Conservation (phyloP, 2,113 vertebrate genomes). For the Lathamus discolor region DNA sequence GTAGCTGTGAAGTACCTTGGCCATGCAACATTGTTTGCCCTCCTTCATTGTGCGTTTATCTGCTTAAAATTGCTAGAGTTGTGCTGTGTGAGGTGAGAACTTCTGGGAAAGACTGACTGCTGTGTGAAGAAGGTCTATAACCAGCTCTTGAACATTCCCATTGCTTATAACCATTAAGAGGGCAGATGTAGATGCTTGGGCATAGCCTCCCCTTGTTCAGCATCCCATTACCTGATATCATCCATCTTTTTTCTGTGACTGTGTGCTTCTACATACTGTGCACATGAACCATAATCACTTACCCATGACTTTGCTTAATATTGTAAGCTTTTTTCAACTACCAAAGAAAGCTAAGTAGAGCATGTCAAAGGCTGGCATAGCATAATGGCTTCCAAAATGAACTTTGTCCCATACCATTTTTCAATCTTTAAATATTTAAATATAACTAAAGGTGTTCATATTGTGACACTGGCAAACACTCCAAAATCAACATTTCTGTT, state of each 20-base stretch:
- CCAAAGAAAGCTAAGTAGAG: neutral
- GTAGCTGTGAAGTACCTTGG: neutral
- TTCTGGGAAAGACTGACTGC: neutral
- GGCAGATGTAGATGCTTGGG: neutral
- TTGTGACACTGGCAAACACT: neutral
- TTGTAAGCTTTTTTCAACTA: neutral
- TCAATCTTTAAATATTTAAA: neutral
- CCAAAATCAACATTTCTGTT: neutral
- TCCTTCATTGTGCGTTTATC: neutral
- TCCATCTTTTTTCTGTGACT: neutral
- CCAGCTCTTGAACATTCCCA: accelerated
- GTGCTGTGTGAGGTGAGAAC: neutral
- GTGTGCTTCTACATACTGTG: neutral
- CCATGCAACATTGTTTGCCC: neutral
- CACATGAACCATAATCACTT: neutral
- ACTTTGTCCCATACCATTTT: neutral
- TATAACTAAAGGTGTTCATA: neutral
- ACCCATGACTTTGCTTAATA: neutral
- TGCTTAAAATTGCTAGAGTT: neutral
- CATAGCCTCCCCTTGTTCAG: neutral
- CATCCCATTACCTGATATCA: accelerated
- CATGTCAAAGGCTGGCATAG: neutral
- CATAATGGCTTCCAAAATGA: neutral
- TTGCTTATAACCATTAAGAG: neutral
- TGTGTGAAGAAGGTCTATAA: neutral